Conservation (phyloP, 2,888 invertebrate genomes). For the Entomobrya multifasciata region DNA sequence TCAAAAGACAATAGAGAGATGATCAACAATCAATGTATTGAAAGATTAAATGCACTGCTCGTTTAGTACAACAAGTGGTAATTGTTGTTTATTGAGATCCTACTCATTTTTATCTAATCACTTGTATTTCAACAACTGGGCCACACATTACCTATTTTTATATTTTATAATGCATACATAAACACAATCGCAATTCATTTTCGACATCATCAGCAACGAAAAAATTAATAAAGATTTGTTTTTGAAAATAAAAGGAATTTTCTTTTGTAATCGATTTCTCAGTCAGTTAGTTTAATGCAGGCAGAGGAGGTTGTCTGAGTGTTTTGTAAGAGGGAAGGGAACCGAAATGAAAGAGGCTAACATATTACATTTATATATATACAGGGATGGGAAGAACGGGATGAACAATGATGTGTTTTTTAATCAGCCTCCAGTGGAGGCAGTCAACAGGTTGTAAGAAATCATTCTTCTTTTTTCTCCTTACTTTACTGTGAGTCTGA, state of each 20-base stretch:
- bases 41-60: constrained; percentile 15
- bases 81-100: constrained; percentile 63
- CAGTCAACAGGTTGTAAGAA: constrained; percentile 58
- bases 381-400: not conserved
- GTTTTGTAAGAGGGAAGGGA: not conserved
- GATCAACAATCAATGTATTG: constrained; percentile 41
- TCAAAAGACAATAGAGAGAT: constrained; percentile 20
- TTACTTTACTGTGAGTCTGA: too few species aligned
- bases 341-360: constrained; percentile 1
- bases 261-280: constrained; percentile 50
- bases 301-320: constrained; percentile 3
- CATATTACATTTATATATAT: not conserved
- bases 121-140: constrained; percentile 62
- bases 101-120: constrained; percentile 63
- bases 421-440: constrained; percentile 67
- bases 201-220: not conserved
- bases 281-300: constrained; percentile 40
- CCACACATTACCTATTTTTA: constrained; percentile 49
- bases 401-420: constrained; percentile 54
- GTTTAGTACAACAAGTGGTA: constrained; percentile 43
- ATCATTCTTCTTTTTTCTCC: not conserved
- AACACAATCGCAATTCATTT: constrained; percentile 3
- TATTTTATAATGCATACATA: not conserved
- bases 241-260: constrained; percentile 27
- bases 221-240: constrained; percentile 32